Evolutionary conservation across 2,888 invertebrate species (phyloP).

Genomic region (Cerastoderma edule): DNA sequence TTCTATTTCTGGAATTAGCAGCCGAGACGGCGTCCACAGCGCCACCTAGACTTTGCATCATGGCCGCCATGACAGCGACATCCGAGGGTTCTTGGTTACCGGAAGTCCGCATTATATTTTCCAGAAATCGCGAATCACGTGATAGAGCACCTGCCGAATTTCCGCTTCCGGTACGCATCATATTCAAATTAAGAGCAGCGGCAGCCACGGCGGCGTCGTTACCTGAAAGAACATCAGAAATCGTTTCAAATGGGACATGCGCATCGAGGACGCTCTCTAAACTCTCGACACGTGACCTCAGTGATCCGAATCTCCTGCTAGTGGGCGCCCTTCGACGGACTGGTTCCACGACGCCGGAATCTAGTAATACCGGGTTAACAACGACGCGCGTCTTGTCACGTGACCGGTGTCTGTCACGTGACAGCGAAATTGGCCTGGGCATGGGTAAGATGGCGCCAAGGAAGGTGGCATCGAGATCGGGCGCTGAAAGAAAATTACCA

Average conservation of each 20-base stretch:
- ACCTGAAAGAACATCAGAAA: conserved; percentile 31
- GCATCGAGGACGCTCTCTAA: conserved; percentile 15
- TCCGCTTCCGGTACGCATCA: background rate
- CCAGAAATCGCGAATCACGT: conserved; percentile 7
- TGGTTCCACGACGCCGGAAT: conserved; percentile 8
- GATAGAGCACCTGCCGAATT: background rate
- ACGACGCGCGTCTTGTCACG: conserved; percentile 8
- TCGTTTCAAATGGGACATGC: conserved; percentile 2
- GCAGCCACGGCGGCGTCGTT: background rate
- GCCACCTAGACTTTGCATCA: conserved; percentile 24
- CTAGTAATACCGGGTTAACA: conserved; percentile 8
- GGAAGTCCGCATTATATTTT: conserved; percentile 1
- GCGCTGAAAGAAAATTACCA: conserved; percentile 21
- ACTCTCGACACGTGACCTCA: background rate
- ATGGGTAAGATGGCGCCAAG: conserved; percentile 18
- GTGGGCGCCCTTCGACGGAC: background rate
- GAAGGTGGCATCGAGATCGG: conserved; percentile 17
- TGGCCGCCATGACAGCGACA: conserved; percentile 20
- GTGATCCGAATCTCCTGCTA: background rate
- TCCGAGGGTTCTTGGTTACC: conserved; percentile 16
- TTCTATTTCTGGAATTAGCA: conserved; percentile 22
- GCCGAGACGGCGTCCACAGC: conserved; percentile 24
- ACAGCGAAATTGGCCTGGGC: conserved; percentile 9
- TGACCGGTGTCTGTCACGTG: conserved; percentile 8
- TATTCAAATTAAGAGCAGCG: conserved; percentile 4